phyloP scores from a whole-genome alignment of 2,888 invertebrate species.

The Zygogramma bicolorata region DNA sequence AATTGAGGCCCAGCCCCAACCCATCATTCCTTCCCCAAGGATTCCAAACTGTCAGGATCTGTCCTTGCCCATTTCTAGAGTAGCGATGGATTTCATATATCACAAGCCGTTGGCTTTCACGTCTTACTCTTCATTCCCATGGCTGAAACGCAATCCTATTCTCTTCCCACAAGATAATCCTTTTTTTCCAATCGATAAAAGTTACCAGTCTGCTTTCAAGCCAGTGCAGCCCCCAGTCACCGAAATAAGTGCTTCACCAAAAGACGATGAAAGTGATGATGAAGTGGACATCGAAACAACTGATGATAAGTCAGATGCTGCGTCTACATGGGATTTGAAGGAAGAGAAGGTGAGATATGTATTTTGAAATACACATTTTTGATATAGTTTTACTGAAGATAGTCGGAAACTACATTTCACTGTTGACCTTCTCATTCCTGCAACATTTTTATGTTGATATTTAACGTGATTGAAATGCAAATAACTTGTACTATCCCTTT shows the following conservation, averaged over 20 bases:
- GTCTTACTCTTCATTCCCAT: constrained; percentile 77
- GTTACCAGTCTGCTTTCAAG: constrained; percentile 72
- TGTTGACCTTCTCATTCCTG: too few species aligned
- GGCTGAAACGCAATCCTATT: constrained; percentile 73
- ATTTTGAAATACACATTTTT: too few species aligned
- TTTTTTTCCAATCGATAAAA: constrained; percentile 64
- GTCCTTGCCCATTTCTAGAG: constrained; percentile 73
- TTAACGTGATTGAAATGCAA: too few species aligned
- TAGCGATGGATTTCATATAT: constrained; percentile 87
- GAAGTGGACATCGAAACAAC: constrained; percentile 91
- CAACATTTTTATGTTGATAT: too few species aligned
- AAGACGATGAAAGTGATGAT: constrained; percentile 78
- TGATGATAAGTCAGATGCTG: constrained; percentile 75
- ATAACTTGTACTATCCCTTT: too few species aligned
- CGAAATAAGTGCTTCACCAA: constrained; percentile 58
- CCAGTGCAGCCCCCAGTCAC: constrained; percentile 67
- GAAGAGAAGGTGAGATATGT: constrained; percentile 67
- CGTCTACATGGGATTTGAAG: constrained; percentile 67
- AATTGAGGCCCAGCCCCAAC: constrained; percentile 60
- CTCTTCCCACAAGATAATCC: constrained; percentile 69
- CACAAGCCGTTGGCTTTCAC: constrained; percentile 75
- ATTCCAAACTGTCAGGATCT: constrained; percentile 70
- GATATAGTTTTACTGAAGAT: too few species aligned
- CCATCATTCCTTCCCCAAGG: constrained; percentile 66
- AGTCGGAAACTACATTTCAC: too few species aligned